Percentiles rank a stretch among this genome's conserved stretches.
phyloP scores from a whole-genome alignment of 2,888 invertebrate genomes.

The Apotomis turbidana region DNA sequence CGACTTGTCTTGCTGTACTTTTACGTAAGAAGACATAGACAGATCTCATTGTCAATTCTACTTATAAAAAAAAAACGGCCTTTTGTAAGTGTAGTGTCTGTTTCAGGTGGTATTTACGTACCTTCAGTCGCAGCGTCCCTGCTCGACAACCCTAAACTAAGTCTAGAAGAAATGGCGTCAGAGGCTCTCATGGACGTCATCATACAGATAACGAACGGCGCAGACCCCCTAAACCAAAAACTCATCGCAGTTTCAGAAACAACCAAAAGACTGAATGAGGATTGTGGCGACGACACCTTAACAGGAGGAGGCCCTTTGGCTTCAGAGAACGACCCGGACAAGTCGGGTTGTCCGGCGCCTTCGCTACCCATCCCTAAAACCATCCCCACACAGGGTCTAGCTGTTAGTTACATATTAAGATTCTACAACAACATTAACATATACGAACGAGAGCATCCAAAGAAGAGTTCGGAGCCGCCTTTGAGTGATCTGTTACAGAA shows the following conservation, averaged over 20 bases:
- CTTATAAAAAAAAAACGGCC: background rate
- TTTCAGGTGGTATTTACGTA: slow-evolving; percentile 81
- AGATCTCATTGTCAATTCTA: background rate
- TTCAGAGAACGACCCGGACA: slow-evolving; percentile 67
- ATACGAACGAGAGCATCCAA: slow-evolving; percentile 90
- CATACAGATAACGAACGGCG: slow-evolving; percentile 82
- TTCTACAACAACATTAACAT: slow-evolving; percentile 88
- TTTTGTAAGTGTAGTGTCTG: slow-evolving; percentile 21
- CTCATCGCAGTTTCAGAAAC: slow-evolving; percentile 71
- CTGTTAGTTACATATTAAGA: slow-evolving; percentile 75
- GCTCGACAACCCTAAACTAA: slow-evolving; percentile 79
- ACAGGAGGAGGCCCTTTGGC: slow-evolving; percentile 66
- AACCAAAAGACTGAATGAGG: slow-evolving; percentile 75
- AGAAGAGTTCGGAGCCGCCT: slow-evolving; percentile 89
- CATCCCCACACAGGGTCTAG: slow-evolving; percentile 72
- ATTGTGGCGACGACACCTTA: slow-evolving; percentile 70
- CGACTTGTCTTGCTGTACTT: too few relatives aligned
- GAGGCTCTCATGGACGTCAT: slow-evolving; percentile 87
- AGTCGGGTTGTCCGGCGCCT: slow-evolving; percentile 74
- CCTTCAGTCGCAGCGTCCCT: slow-evolving; percentile 82
- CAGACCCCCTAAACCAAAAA: slow-evolving; percentile 83
- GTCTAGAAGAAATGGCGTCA: slow-evolving; percentile 83
- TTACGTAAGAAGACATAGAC: background rate
- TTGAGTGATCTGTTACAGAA: slow-evolving; percentile 86
- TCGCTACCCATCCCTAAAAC: slow-evolving; percentile 73